Evolutionary conservation across 2,113 vertebrate species (phyloP).

Genomic region (Lepus americanus): DNA sequence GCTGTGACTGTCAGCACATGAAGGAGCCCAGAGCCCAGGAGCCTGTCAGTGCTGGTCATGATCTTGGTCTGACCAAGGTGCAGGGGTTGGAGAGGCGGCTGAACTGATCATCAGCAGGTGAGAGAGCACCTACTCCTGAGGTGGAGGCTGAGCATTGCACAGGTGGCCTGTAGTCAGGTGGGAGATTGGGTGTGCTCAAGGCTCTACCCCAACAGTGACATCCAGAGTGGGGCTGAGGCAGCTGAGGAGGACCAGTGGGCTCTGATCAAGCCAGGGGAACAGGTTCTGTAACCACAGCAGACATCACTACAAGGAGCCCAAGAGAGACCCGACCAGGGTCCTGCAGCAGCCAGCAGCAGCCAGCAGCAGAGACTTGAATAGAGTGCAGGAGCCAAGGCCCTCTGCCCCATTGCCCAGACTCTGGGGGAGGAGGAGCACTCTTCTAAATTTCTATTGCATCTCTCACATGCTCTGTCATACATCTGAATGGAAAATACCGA

Average conservation of each 20-base stretch:
- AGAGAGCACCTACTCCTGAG: background rate
- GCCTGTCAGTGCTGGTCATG: background rate
- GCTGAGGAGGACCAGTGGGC: background rate
- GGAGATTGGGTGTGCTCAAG: background rate
- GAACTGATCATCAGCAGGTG: background rate
- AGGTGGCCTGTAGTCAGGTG: background rate
- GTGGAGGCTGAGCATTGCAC: background rate
- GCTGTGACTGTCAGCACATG: background rate
- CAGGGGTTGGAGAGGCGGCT: background rate
- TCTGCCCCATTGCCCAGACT: background rate
- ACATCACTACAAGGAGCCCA: background rate
- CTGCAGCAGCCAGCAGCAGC: background rate
- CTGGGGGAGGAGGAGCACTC: background rate
- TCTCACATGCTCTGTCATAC: background rate
- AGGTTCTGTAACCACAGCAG: background rate
- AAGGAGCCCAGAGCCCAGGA: background rate
- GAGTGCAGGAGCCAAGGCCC: background rate
- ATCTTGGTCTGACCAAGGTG: background rate
- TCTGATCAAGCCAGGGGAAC: background rate
- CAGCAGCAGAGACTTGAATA: background rate
- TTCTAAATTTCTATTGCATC: background rate
- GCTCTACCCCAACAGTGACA: background rate
- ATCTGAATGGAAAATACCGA: background rate
- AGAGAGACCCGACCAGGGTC: background rate
- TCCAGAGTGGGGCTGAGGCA: background rate